phyloP scores from a whole-genome alignment of 92 coral and sea anemone genomes.

The Plumapathes pennacea region DNA sequence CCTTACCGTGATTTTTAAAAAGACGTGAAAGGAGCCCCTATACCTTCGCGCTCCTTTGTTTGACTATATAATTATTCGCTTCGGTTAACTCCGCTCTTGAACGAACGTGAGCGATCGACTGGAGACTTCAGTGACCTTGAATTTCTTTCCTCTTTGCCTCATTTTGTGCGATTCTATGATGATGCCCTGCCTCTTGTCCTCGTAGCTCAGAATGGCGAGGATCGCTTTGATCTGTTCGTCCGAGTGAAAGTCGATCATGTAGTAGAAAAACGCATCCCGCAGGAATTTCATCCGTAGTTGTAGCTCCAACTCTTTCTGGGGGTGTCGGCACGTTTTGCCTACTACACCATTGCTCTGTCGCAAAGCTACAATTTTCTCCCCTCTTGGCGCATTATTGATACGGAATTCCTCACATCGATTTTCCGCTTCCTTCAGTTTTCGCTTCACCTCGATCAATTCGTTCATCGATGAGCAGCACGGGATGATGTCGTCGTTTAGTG shows the following conservation, averaged over 20 bases:
- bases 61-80: too few species aligned
- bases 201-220: conserved; percentile 88
- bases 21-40: too few species aligned
- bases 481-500: conserved; percentile 81
- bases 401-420: conserved; percentile 61
- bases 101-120: conserved; percentile 91
- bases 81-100: conserved; percentile 56
- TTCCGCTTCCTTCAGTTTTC: conserved; percentile 69
- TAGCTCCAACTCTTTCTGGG: conserved; percentile 72
- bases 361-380: conserved; percentile 19
- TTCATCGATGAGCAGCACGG: conserved; percentile 97
- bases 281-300: conserved; percentile 86
- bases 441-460: conserved; percentile 73
- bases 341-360: conserved; percentile 12
- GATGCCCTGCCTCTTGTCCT: conserved; percentile 89
- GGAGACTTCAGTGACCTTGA: conserved; percentile 91
- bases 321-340: conserved; percentile 29
- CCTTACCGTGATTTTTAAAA: too few species aligned
- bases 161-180: conserved; percentile 80
- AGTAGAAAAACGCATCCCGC: conserved; percentile 94
- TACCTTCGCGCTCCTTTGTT: too few species aligned
- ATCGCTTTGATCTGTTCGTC: conserved; percentile 98
- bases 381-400: conserved; percentile 51
- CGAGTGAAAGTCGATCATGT: conserved; percentile 96
- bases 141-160: conserved; percentile 84